Conservation (phyloP, 2,797 vertebrate genomes). For the Phrynocephalus vlangalii region DNA sequence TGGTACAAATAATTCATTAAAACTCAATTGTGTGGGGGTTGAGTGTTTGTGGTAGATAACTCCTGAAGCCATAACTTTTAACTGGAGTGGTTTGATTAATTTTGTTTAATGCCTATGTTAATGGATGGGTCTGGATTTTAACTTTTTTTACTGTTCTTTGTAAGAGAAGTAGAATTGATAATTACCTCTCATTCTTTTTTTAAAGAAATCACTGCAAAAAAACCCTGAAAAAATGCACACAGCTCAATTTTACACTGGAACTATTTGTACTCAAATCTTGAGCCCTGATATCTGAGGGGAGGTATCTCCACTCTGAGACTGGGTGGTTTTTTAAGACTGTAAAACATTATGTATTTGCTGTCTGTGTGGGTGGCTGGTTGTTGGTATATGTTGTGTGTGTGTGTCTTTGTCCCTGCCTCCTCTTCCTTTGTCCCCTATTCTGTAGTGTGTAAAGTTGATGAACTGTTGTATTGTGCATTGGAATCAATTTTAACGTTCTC, state of each 20-base stretch:
- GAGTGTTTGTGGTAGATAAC: conserved; percentile 68
- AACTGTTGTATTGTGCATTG: not conserved
- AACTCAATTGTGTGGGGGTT: conserved; percentile 58
- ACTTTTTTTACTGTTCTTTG: conserved; percentile 82
- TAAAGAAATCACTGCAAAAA: conserved; percentile 80
- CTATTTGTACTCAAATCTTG: conserved; percentile 74
- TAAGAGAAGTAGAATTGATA: conserved; percentile 79
- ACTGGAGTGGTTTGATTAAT: conserved; percentile 80
- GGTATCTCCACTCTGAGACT: conserved; percentile 53
- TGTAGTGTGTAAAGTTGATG: conserved; percentile 38
- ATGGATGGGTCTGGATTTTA: conserved; percentile 81
- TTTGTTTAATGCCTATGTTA: conserved; percentile 62
- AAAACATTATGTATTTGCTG: conserved; percentile 50
- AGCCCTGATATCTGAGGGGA: conserved; percentile 69
- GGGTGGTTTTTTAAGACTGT: conserved; percentile 23
- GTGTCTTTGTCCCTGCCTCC: not conserved
- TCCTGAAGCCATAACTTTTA: conserved; percentile 86
- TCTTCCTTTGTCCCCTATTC: conserved; percentile 37
- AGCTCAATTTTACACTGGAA: conserved; percentile 84
- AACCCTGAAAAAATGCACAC: conserved; percentile 70
- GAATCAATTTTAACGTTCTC: conserved; percentile 33
- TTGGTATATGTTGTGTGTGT: not conserved
- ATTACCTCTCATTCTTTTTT: conserved; percentile 83
- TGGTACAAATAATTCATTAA: conserved; percentile 26
- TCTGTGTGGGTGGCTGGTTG: conserved; percentile 26